A percentile compares a stretch with the other conserved stretches of the same genome.
Conservation (phyloP, 2,113 vertebrate species). For the Plestiodon gilberti region DNA sequence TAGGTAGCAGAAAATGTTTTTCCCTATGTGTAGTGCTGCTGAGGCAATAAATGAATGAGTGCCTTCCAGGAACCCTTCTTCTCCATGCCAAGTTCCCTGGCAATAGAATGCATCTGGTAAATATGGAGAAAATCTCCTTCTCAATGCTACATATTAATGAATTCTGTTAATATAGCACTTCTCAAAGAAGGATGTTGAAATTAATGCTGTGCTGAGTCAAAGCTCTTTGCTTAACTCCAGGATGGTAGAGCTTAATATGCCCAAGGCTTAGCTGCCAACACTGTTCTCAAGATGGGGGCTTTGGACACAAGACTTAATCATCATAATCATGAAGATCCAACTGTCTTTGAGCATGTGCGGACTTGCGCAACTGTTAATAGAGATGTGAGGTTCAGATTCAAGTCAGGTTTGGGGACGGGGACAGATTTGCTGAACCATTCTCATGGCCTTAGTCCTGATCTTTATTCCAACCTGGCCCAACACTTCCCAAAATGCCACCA, state of each 20-base stretch:
- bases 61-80: not conserved
- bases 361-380: not conserved
- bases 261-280: not conserved
- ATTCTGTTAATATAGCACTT: not conserved
- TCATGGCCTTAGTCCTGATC: not conserved
- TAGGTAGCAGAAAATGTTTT: not conserved
- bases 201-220: not conserved
- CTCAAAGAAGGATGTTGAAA: not conserved
- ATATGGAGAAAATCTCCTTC: accelerated
- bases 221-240: not conserved
- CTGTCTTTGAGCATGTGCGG: not conserved
- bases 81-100: accelerated
- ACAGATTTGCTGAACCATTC: not conserved
- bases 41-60: accelerated
- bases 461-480: too few relatives aligned
- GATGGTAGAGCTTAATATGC: not conserved
- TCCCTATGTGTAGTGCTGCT: accelerated
- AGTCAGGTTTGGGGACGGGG: too few relatives aligned
- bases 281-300: not conserved
- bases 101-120: accelerated
- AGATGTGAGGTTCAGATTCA: not conserved
- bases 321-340: not conserved
- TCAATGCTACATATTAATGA: accelerated
- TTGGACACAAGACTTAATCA: not conserved
- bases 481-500: too few relatives aligned